phyloP scores from a whole-genome alignment of 92 coral and sea anemone genomes.

The Umimayanthus chanpuru region DNA sequence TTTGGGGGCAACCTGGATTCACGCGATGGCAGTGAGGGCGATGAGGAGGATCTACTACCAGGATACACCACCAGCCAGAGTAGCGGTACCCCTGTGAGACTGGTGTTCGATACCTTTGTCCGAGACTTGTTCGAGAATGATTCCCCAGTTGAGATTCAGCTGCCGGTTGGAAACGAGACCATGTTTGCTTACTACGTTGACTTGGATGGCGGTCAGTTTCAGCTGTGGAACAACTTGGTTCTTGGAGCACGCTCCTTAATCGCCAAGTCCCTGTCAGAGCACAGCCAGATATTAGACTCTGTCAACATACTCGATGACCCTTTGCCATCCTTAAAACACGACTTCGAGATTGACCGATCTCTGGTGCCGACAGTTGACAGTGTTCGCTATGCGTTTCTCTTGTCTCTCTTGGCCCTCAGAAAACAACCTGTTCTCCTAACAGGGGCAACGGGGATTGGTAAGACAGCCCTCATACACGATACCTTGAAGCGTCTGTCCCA shows the following conservation, averaged over 20 bases:
- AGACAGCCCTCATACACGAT: conserved; percentile 83
- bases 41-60: conserved; percentile 51
- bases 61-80: conserved; percentile 1
- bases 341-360: conserved; percentile 71
- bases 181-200: conserved; percentile 86
- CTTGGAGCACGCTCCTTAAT: conserved; percentile 86
- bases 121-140: conserved; percentile 74
- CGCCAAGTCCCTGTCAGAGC: conserved; percentile 86
- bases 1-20: conserved; percentile 81
- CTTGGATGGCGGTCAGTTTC: conserved; percentile 87
- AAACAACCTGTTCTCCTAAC: conserved; percentile 88
- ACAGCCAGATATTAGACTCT: conserved; percentile 78
- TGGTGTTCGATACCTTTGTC: conserved; percentile 74
- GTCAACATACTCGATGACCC: conserved; percentile 68
- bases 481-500: conserved; percentile 75
- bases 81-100: conserved; percentile 40
- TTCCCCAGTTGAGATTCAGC: conserved; percentile 52
- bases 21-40: conserved; percentile 53
- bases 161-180: conserved; percentile 78
- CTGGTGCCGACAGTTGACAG: conserved; percentile 95
- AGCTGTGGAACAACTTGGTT: conserved; percentile 83
- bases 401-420: conserved; percentile 75
- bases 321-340: conserved; percentile 54
- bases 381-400: conserved; percentile 81
- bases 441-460: conserved; percentile 89